Evolutionary conservation across 2,888 invertebrate species (phyloP).

Genomic region (Amphipyra tragopoginis): DNA sequence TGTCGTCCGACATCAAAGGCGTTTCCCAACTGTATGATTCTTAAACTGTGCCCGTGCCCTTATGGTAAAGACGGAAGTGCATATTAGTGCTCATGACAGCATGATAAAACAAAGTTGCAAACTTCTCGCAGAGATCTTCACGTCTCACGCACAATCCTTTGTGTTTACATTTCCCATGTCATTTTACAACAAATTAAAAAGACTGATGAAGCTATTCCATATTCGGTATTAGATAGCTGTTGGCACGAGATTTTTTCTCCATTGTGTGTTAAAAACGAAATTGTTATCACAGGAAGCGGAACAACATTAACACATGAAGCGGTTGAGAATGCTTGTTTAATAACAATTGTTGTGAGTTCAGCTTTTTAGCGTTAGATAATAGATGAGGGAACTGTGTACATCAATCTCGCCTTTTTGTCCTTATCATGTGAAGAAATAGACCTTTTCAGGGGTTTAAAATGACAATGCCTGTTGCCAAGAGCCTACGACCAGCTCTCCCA

Average conservation of each 20-base stretch:
- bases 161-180: conserved; percentile 48
- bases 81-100: no score
- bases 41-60: no score
- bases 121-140: not conserved
- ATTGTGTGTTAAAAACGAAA: conserved; percentile 47
- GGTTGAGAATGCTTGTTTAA: conserved; percentile 35
- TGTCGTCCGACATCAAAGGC: no score
- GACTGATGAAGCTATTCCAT: conserved; percentile 28
- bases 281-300: conserved; percentile 26
- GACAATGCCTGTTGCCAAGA: no score
- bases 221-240: conserved; percentile 19
- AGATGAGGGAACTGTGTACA: not conserved
- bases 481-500: no score
- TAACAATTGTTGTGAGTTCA: conserved; percentile 4
- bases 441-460: no score
- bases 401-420: not conserved
- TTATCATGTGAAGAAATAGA: no score
- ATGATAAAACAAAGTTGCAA: not conserved
- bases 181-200: conserved; percentile 44
- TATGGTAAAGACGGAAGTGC: no score
- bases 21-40: no score
- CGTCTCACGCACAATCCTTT: conserved; percentile 23
- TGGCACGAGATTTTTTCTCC: conserved; percentile 14
- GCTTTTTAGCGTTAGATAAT: not conserved
- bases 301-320: conserved; percentile 44